phyloP scores from a whole-genome alignment of 2,888 invertebrate genomes.

The Nomada ferruginata region DNA sequence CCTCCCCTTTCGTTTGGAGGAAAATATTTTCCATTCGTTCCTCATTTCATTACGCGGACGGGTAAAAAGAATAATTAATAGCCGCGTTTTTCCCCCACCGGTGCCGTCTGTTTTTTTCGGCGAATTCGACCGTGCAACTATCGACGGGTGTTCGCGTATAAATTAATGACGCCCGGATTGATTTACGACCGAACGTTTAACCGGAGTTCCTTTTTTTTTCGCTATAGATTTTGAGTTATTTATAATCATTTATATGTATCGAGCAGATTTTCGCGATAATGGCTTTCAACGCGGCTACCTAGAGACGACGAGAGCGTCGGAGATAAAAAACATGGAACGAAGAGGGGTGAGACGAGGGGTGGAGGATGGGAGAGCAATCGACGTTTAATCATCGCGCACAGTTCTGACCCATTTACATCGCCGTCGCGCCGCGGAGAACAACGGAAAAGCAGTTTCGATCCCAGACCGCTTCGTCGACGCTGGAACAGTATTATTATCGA shows the following conservation, averaged over 20 bases:
- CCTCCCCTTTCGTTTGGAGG: neutral
- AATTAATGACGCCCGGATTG: constrained; percentile 65
- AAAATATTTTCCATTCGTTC: neutral
- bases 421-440: constrained; percentile 28
- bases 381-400: constrained; percentile 49
- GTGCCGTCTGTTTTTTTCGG: neutral
- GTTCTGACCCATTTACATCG: constrained; percentile 49
- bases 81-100: neutral
- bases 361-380: constrained; percentile 39
- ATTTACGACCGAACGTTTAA: constrained; percentile 64
- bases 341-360: neutral
- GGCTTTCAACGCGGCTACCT: constrained; percentile 23
- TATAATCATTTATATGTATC: constrained; percentile 58
- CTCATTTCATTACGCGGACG: neutral
- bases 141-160: constrained; percentile 52
- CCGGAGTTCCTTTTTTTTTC: constrained; percentile 30
- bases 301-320: neutral
- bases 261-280: constrained; percentile 42
- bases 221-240: constrained; percentile 63
- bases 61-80: constrained; percentile 52
- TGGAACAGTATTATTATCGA: constrained; percentile 37
- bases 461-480: constrained; percentile 13
- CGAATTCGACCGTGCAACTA: constrained; percentile 28
- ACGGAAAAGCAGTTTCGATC: constrained; percentile 43
- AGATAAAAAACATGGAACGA: neutral